These are phyloP conservation scores for Opisthograptis luteolata DNA, from an alignment of 2,888 invertebrate genomes.

Conservation along the genomic window DNA sequence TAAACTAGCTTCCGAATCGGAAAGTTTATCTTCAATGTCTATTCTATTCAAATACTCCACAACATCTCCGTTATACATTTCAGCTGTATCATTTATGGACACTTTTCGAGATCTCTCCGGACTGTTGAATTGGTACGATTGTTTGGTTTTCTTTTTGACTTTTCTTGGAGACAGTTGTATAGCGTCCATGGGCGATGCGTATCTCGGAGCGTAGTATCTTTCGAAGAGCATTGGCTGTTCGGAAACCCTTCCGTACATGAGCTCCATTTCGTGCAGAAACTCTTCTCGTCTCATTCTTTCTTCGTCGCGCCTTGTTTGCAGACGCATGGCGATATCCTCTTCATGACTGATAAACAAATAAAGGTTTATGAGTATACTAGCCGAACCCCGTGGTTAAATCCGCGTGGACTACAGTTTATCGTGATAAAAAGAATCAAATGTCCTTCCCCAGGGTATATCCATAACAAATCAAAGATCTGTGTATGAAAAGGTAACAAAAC, in stretches of 20 bases:
- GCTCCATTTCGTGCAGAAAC: conserved; percentile 88
- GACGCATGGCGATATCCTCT: conserved; percentile 87
- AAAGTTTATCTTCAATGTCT: conserved; percentile 64
- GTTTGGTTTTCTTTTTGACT: conserved; percentile 57
- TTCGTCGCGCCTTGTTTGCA: conserved; percentile 87
- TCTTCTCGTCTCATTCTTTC: conserved; percentile 87
- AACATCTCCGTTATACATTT: conserved; percentile 62
- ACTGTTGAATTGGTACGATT: conserved; percentile 56
- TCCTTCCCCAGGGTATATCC: no score
- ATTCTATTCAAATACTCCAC: conserved; percentile 68
- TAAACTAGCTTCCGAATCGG: conserved; percentile 62
- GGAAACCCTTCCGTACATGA: conserved; percentile 88
- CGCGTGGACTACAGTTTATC: no score
- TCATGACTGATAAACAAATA: conserved; percentile 73
- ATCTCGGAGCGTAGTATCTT: conserved; percentile 86
- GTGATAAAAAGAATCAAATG: no score
- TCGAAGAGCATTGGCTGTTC: conserved; percentile 89
- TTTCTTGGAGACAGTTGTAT: conserved; percentile 71
- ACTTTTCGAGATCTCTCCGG: conserved; percentile 67
- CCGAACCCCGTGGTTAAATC: no score
- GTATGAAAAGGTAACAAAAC: no score
- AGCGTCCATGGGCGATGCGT: conserved; percentile 58
- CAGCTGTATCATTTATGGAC: conserved; percentile 67
- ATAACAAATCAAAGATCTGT: no score
- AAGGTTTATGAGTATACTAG: no score